Percentiles rank a stretch among this genome's conserved stretches.
phyloP scores from a whole-genome alignment of 2,113 vertebrate species.

The Microtus ochrogaster region DNA sequence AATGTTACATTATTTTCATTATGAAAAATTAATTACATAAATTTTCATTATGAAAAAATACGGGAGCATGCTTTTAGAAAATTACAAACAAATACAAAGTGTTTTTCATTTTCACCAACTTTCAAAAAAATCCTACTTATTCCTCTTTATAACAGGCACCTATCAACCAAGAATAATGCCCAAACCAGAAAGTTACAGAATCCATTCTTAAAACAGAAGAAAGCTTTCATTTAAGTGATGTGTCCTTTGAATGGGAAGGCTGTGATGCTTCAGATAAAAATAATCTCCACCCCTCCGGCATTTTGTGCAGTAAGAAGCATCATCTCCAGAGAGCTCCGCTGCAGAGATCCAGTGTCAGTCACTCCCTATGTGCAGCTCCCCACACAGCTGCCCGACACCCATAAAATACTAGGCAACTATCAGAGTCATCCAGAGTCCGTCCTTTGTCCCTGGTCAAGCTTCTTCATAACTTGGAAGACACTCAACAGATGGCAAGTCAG shows the following conservation, averaged over 20 bases:
- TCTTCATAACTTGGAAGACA: not conserved
- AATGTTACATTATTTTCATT: too few species aligned
- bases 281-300: not conserved
- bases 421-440: too few species aligned
- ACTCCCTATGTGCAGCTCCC: too few species aligned
- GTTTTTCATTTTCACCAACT: not conserved
- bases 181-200: constrained; percentile 21
- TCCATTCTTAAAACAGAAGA: not conserved
- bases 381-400: not conserved
- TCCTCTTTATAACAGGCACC: constrained; percentile 9
- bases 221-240: not conserved
- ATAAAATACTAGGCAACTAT: not conserved
- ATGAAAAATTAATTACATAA: too few species aligned
- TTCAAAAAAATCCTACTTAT: constrained; percentile 13
- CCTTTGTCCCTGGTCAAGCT: not conserved
- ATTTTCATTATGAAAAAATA: too few species aligned
- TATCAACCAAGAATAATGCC: not conserved
- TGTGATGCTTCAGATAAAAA: not conserved
- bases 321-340: not conserved
- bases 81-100: not conserved
- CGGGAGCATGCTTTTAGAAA: not conserved
- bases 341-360: not conserved
- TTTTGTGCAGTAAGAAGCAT: not conserved
- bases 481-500: not conserved
- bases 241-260: not conserved